Evolutionary conservation across 2,113 vertebrate genomes (phyloP).

Genomic region (Phylloscopus trochilus): DNA sequence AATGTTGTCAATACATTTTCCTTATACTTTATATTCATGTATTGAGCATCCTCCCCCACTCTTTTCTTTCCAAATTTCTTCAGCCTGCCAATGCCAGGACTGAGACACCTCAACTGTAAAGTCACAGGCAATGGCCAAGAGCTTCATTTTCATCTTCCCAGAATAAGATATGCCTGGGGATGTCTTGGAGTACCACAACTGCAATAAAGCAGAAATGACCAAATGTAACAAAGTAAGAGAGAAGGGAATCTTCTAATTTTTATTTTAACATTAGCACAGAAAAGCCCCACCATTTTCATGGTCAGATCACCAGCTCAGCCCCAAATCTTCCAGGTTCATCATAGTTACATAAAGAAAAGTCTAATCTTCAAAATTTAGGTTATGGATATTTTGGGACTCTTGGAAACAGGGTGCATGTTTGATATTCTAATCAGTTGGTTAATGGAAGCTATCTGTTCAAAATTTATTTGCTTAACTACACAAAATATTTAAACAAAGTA

Average conservation of each 20-base stretch:
- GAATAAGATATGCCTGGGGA: not conserved
- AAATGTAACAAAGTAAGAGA: not conserved
- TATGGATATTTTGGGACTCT: not conserved
- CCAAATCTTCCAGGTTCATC: not conserved
- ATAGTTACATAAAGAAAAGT: not conserved
- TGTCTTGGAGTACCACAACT: not conserved
- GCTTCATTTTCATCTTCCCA: not conserved
- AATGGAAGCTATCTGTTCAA: not conserved
- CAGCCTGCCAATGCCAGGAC: not conserved
- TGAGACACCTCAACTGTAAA: not conserved
- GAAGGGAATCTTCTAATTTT: not conserved
- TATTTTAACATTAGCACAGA: not conserved
- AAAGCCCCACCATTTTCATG: not conserved
- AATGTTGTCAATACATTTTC: not conserved
- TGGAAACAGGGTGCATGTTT: not conserved
- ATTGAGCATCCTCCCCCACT: not conserved
- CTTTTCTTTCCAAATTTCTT: not conserved
- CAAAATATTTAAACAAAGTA: slow-evolving; percentile 20
- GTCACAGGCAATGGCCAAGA: not conserved
- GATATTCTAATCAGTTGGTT: slow-evolving; percentile 41
- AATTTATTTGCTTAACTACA: slow-evolving; percentile 36
- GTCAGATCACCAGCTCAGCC: not conserved
- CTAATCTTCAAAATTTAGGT: not conserved
- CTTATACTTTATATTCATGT: not conserved
- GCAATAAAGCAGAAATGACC: not conserved